Conservation (phyloP, 2,113 vertebrate genomes). For the Ammospiza caudacuta region DNA sequence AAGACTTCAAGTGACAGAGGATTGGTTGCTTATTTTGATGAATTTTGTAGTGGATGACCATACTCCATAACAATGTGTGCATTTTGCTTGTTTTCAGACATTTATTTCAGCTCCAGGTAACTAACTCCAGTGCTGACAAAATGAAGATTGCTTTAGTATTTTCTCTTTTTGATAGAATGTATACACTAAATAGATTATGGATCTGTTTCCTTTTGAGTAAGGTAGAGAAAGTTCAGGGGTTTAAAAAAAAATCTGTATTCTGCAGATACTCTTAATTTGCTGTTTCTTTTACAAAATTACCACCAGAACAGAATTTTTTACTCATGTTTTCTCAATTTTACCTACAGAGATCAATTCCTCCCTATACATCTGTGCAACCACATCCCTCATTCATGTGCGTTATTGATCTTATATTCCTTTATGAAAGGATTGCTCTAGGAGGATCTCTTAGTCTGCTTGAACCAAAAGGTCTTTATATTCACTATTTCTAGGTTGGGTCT, state of each 20-base stretch:
- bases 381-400: background rate
- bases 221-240: background rate
- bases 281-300: background rate
- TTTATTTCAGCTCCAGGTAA: background rate
- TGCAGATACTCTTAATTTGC: background rate
- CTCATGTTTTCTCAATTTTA: background rate
- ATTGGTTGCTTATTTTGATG: background rate
- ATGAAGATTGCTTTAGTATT: background rate
- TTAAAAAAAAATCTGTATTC: background rate
- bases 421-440: background rate
- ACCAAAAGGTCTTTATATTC: background rate
- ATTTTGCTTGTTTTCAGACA: background rate
- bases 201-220: background rate
- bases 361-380: background rate
- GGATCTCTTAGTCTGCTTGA: background rate
- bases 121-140: background rate
- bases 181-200: background rate
- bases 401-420: background rate
- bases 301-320: background rate
- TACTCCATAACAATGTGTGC: background rate
- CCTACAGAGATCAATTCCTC: background rate
- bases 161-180: background rate
- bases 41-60: background rate
- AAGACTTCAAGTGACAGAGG: background rate
- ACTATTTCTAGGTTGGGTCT: background rate